These are phyloP conservation scores for Chironomus riparius DNA, from an alignment of 2,888 invertebrate species.

Conservation along the genomic window DNA sequence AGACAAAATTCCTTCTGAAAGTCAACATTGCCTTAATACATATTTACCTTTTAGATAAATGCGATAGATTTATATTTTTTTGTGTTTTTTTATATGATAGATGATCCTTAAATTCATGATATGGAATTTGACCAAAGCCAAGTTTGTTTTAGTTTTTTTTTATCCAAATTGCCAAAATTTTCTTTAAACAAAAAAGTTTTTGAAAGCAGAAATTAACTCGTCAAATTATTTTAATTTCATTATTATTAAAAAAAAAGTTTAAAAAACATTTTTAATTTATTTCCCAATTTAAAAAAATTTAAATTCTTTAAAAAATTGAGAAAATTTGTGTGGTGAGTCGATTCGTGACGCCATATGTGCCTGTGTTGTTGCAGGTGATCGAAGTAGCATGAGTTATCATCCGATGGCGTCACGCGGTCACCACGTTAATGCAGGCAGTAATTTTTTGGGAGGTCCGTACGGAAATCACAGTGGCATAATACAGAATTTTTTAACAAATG, in stretches of 20 bases:
- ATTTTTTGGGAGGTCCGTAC: slow-evolving; percentile 26
- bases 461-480: slow-evolving; percentile 5
- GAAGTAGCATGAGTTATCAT: slow-evolving; percentile 29
- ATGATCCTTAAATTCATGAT: background rate
- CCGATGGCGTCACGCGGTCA: slow-evolving; percentile 31
- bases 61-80: slow-evolving; percentile 1
- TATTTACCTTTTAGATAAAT: slow-evolving; percentile 2
- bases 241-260: background rate
- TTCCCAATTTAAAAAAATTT: background rate
- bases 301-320: background rate
- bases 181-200: slow-evolving; percentile 23
- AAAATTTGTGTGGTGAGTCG: slow-evolving; percentile 8
- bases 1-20: background rate
- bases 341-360: slow-evolving; percentile 31
- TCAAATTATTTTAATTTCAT: background rate
- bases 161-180: slow-evolving; percentile 5
- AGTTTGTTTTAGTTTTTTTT: background rate
- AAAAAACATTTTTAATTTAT: background rate
- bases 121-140: background rate
- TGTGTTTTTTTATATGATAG: background rate
- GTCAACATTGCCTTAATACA: slow-evolving; percentile 1
- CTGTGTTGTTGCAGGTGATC: slow-evolving; percentile 32
- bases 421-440: slow-evolving; percentile 31
- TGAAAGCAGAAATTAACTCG: slow-evolving; percentile 19
- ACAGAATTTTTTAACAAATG: slow-evolving; percentile 10